Evolutionary conservation across 2,113 vertebrate genomes (phyloP), one percentile per base, ranked within the genome.

Genomic region (Psilopsiagon aymara): DNA sequence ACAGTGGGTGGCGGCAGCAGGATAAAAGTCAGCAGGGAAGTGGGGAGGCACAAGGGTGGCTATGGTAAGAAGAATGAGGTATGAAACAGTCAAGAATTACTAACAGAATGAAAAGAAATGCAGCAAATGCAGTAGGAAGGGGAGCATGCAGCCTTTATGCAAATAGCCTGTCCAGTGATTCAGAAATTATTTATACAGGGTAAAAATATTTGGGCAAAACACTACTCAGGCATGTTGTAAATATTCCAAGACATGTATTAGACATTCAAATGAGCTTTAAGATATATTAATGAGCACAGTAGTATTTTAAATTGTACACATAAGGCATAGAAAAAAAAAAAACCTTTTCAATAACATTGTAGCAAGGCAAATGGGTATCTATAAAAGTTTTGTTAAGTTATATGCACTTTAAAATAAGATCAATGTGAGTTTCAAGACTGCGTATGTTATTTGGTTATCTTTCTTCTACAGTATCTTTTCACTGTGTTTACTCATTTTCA

Each of bases 301-400:
- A 41, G 11, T 21, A 67, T 59, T 86, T 74, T 37, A 67, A 64
- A 78, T 46, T 24, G 67, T n/a, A 37, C n/a, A 74, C 25, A 55
- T 73, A 31, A 39, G n/a, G 60, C 39, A 75, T 35, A 47, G 19
- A n/a, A n/a, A 33, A 7, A 0, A n/a, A n/a, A 33, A 7, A 0
- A 7, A 8, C 8, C 51, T 75, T 57, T 23, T 39, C 35, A 86
- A 35, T 4, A 17, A 51, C 10, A 21, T 1, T 52, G 43, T 13
- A 68, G 33, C 35, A 70, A 59, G 10, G 17, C 71, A 75, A 88
- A 92, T 18, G 3, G 1, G 7, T 35, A 82, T 24, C 59, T 80
- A 21, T 41, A 67, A 35, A 82, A 81, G 27, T 27, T 43, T 0
- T 28, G 17, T 19, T 14, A 85, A 86, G 21, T 49, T 41, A 64